Percentiles rank a stretch among this genome's conserved stretches.
These are phyloP conservation scores for Poecilus cupreus DNA, from an alignment of 2,888 invertebrate species.

Conservation along the genomic window DNA sequence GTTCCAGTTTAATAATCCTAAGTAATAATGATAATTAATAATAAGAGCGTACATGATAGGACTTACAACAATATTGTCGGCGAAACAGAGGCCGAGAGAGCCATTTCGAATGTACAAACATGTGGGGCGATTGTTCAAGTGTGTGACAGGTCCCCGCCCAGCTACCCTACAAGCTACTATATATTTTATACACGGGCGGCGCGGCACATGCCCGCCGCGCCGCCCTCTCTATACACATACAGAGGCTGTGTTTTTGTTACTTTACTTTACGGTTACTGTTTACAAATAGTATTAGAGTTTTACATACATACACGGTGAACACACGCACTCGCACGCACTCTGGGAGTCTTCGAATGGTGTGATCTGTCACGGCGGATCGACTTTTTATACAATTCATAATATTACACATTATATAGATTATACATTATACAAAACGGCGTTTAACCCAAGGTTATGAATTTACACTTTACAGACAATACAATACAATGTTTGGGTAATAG, in stretches of 20 bases:
- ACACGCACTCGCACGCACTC: constrained; percentile 46
- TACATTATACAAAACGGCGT: constrained; percentile 70
- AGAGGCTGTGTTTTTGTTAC: constrained; percentile 51
- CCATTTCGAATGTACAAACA: constrained; percentile 58
- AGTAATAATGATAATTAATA: constrained; percentile 52
- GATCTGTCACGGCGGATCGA: constrained; percentile 49
- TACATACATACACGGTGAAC: constrained; percentile 50
- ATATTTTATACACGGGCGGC: constrained; percentile 49
- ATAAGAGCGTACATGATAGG: constrained; percentile 50
- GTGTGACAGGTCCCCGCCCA: constrained; percentile 72
- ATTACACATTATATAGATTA: constrained; percentile 65
- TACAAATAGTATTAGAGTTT: constrained; percentile 48
- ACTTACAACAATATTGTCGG: constrained; percentile 56
- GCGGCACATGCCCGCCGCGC: constrained; percentile 29
- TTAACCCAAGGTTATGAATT: constrained; percentile 71
- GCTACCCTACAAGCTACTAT: constrained; percentile 71
- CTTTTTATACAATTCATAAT: constrained; percentile 57
- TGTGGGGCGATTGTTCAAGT: constrained; percentile 43
- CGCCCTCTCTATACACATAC: constrained; percentile 51
- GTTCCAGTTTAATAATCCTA: constrained; percentile 54
- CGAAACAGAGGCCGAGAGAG: constrained; percentile 57
- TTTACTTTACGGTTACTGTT: constrained; percentile 30
- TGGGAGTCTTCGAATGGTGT: constrained; percentile 47
- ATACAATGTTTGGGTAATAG: constrained; percentile 45
- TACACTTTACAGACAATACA: constrained; percentile 71